Evolutionary conservation across 1,140 invertebrate genomes (phyloP).

Genomic region (Periplaneta americana): DNA sequence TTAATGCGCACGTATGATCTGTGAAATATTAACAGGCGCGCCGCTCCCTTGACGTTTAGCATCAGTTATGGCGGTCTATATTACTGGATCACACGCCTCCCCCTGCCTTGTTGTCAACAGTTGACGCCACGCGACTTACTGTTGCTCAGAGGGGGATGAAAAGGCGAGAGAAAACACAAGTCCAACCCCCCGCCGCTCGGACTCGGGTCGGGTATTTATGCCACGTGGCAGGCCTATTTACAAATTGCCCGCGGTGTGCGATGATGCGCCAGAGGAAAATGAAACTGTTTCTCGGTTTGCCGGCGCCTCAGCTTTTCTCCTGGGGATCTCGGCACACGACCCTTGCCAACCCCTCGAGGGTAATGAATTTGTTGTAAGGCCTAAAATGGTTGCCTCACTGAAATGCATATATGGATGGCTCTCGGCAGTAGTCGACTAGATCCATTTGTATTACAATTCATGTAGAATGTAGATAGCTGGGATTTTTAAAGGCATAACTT

Average conservation of each 20-base stretch:
- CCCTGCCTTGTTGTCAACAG: neutral
- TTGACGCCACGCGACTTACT: neutral
- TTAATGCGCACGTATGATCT: neutral
- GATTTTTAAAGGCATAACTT: too few species aligned
- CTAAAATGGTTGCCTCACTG: neutral
- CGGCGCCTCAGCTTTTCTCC: neutral
- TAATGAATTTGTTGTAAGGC: conserved; percentile 7
- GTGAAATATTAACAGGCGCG: neutral
- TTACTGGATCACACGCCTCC: neutral
- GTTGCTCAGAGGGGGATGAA: neutral
- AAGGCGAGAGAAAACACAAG: neutral
- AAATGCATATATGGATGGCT: neutral
- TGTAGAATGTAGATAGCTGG: too few species aligned
- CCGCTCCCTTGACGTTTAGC: neutral
- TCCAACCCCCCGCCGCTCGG: neutral
- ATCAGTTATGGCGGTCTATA: neutral
- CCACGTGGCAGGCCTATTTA: conserved; percentile 1
- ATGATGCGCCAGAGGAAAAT: neutral
- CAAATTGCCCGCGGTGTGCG: conserved; percentile 9
- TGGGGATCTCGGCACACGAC: neutral
- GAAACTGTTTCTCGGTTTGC: neutral
- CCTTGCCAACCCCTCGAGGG: neutral
- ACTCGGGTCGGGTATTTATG: neutral
- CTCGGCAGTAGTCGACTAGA: too few species aligned
- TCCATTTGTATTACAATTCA: too few species aligned